Percentiles rank a stretch among this genome's conserved stretches.
phyloP scores from a whole-genome alignment of 2,113 vertebrate species.

The Sander vitreus region DNA sequence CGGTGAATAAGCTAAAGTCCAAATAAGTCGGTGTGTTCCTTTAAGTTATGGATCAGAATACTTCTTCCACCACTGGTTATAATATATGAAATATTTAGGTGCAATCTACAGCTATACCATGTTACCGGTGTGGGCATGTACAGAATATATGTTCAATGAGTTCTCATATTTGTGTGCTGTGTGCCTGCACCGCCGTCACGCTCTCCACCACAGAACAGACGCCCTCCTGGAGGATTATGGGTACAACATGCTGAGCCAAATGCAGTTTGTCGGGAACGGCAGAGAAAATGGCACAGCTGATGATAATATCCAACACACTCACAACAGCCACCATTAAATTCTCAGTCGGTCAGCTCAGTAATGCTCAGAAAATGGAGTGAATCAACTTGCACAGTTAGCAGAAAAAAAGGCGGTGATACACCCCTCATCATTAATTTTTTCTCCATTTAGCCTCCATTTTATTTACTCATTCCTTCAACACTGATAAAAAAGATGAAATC shows the following conservation, averaged over 20 bases:
- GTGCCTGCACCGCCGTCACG: conserved; percentile 9
- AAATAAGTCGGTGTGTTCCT: too few species aligned
- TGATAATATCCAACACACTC: conserved; percentile 28
- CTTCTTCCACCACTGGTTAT: too few species aligned
- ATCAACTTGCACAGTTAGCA: conserved; percentile 21
- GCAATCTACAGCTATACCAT: not conserved
- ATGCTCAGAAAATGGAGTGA: conserved; percentile 30
- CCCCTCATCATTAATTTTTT: conserved; percentile 32
- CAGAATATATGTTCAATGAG: not conserved
- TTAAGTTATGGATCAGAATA: too few species aligned
- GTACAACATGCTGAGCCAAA: conserved; percentile 39
- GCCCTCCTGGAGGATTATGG: conserved; percentile 36
- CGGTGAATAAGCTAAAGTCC: too few species aligned
- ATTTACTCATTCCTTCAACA: not conserved
- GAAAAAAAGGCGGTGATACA: conserved; percentile 1
- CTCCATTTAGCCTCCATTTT: conserved; percentile 21
- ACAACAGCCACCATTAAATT: conserved; percentile 1
- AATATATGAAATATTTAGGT: not conserved
- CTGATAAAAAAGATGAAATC: conserved; percentile 39
- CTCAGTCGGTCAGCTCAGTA: conserved; percentile 15
- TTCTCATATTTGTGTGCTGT: not conserved
- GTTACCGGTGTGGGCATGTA: not conserved
- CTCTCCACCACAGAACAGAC: conserved; percentile 11
- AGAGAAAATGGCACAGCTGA: conserved; percentile 39
- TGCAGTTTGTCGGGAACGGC: conserved; percentile 20